Conservation (phyloP, 2,113 vertebrate genomes). For the Notechis scutatus region DNA sequence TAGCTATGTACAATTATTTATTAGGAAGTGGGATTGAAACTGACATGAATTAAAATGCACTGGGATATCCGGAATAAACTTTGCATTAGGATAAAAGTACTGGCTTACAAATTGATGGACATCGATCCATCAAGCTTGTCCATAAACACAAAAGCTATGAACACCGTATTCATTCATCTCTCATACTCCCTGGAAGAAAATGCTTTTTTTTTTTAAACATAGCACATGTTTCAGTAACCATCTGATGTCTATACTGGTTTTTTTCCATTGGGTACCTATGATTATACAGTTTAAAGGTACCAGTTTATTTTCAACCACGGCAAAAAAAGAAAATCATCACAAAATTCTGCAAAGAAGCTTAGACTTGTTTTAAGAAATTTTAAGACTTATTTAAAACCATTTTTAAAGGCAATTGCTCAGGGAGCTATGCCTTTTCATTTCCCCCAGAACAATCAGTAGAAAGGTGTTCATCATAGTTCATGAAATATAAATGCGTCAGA, state of each 20-base stretch:
- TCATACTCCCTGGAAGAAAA: background rate
- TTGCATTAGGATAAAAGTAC: background rate
- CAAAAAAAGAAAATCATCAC: background rate
- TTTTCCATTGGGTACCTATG: background rate
- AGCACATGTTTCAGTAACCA: background rate
- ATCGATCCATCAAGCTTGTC: background rate
- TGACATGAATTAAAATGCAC: background rate
- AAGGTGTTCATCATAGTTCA: background rate
- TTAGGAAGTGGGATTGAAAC: background rate
- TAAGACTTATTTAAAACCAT: background rate
- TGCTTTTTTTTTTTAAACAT: background rate
- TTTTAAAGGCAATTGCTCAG: background rate
- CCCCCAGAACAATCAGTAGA: background rate
- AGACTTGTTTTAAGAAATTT: background rate
- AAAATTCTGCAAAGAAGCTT: background rate
- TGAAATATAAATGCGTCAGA: background rate
- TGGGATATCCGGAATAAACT: background rate
- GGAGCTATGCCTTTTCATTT: conserved; percentile 1
- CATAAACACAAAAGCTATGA: background rate
- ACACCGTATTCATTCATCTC: background rate
- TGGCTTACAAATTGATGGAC: background rate
- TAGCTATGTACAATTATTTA: background rate
- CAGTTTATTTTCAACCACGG: background rate
- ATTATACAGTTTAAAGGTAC: background rate
- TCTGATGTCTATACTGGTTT: background rate